These are phyloP conservation scores for Podilymbus podiceps DNA, from an alignment of 2,113 vertebrate genomes.

Conservation along the genomic window DNA sequence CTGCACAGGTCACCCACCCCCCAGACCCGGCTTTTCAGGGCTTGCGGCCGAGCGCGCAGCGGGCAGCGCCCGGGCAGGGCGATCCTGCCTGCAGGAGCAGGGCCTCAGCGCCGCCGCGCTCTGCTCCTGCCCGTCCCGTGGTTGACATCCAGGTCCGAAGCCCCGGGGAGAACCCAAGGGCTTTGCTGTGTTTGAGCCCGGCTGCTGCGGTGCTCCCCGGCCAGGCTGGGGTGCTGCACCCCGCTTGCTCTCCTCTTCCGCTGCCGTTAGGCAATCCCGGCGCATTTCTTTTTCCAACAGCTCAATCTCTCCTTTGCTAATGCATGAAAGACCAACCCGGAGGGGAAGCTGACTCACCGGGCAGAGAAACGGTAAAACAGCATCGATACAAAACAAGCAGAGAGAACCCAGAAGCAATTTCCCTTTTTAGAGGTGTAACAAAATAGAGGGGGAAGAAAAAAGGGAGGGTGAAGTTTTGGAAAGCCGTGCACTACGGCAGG, in stretches of 20 bases:
- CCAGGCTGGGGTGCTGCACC: neutral
- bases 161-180: neutral
- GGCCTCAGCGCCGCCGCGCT: accelerated
- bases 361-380: neutral
- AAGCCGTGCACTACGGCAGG: accelerated
- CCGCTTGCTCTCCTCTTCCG: neutral
- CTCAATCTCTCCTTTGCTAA: neutral
- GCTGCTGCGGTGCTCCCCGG: neutral
- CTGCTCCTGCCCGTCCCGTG: accelerated
- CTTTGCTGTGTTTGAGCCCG: accelerated
- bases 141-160: neutral
- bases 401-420: neutral
- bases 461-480: neutral
- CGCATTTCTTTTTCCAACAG: neutral
- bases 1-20: neutral
- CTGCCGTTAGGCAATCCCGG: neutral
- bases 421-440: neutral
- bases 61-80: neutral
- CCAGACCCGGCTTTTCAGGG: accelerated
- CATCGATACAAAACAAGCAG: neutral
- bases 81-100: neutral
- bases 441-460: neutral
- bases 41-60: neutral
- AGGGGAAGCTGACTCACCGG: slow-evolving; percentile 44
- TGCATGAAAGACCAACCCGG: neutral